Conservation (phyloP, 2,113 vertebrate species). For the Petroica traversi region DNA sequence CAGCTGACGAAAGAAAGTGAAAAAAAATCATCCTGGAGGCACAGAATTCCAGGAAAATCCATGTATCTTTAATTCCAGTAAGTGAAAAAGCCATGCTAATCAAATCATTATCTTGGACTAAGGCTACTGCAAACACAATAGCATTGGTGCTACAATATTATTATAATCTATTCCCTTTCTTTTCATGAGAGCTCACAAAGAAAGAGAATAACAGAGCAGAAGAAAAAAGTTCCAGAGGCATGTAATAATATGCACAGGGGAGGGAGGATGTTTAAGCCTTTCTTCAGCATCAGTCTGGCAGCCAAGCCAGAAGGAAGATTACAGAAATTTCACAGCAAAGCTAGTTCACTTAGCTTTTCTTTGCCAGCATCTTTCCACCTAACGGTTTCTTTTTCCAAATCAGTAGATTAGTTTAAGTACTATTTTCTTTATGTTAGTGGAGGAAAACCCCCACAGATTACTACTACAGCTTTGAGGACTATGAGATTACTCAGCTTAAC, state of each 20-base stretch:
- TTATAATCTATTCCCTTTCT: slow-evolving; percentile 57
- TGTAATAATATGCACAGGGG: slow-evolving; percentile 14
- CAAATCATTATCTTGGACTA: slow-evolving; percentile 47
- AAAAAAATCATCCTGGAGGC: background rate
- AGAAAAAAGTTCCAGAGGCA: slow-evolving; percentile 42
- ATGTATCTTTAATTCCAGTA: background rate
- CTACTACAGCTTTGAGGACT: background rate
- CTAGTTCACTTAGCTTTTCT: background rate
- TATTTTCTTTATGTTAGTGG: background rate
- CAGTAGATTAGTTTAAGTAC: background rate
- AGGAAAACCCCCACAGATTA: accelerated
- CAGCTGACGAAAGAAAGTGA: background rate
- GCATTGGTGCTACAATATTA: slow-evolving; percentile 54
- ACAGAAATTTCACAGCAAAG: background rate
- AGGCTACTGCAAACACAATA: slow-evolving; percentile 48
- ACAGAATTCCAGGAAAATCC: background rate
- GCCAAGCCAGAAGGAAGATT: background rate
- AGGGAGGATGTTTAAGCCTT: background rate
- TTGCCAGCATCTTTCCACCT: background rate
- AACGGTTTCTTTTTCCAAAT: background rate
- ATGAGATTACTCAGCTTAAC: background rate
- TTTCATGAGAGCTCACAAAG: background rate
- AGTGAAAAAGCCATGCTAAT: slow-evolving; percentile 55
- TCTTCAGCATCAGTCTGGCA: background rate
- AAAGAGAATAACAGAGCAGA: slow-evolving; percentile 13